Evolutionary conservation across 2,888 invertebrate species (phyloP), one percentile per base, ranked within the genome.

Genomic region (Platycheirus rosarum): DNA sequence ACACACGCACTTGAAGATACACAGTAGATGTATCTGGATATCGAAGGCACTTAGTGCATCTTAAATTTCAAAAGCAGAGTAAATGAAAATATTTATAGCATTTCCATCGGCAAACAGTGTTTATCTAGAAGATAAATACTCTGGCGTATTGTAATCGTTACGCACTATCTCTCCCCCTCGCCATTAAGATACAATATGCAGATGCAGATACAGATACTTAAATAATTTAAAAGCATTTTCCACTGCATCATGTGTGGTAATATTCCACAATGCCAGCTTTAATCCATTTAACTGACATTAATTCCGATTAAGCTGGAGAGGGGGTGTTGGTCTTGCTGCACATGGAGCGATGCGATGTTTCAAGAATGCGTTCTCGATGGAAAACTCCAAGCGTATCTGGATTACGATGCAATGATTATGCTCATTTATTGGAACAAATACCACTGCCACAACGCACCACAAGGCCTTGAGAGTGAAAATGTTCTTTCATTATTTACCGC

Each of bases 311-410:
- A 51, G 51, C 9, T 29, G 16, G 14, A 9, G 14, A n/a, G n/a
- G n/a, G n/a, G n/a, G n/a, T n/a, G n/a, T n/a, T n/a, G n/a, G n/a
- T n/a, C n/a, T n/a, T n/a, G n/a, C n/a, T n/a, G n/a, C n/a, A n/a
- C n/a, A n/a, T n/a, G n/a, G n/a, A n/a, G n/a, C n/a, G 9, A 29
- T 51, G 29, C 0, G 2, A 42, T 32, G 23, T 46, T 53, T 13
- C 14, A 44, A 35, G 42, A 42, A 53, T 63, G 63, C 42, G 2
- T 8, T 73, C 42, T 29, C 51, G 14, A 13, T 53, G 44, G 16
- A 53, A 57, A 32, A 9, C 44, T 32, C n/a, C 44, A 57, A 13
- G 49, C 8, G 13, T 57, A 62, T 51, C 32, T 51, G 60, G n/a
- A 51, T 70, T 51, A 11, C 32, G 60, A 42, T 42, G 1, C 2